Evolutionary conservation across 2,113 vertebrate species (phyloP).

Genomic region (Phrynocephalus versicolor): DNA sequence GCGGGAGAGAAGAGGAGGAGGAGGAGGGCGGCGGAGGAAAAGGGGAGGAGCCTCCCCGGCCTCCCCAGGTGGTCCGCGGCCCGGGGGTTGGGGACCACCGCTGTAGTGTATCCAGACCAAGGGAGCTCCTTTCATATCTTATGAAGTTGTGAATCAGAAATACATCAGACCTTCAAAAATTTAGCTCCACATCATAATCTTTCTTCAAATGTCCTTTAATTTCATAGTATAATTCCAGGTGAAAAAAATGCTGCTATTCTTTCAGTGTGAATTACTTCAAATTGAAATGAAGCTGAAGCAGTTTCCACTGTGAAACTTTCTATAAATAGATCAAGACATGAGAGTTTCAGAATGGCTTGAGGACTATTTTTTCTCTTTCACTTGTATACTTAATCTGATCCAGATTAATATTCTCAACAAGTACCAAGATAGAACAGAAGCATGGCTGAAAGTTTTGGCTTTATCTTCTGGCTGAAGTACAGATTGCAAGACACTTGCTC

Average conservation of each 20-base stretch:
- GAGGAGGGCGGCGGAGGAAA: no score
- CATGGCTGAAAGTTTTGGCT: background rate
- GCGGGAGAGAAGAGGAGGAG: no score
- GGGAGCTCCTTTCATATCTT: background rate
- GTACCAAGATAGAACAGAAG: conserved; percentile 2
- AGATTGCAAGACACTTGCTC: background rate
- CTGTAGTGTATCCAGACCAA: background rate
- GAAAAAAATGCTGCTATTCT: conserved; percentile 7
- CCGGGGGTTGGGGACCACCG: no score
- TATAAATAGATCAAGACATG: background rate
- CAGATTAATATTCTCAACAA: conserved; percentile 21
- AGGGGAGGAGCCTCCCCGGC: no score
- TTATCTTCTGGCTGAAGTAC: conserved; percentile 16
- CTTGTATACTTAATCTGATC: background rate
- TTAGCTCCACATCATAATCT: background rate
- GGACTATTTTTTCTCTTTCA: background rate
- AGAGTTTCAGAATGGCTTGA: background rate
- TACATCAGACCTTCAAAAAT: background rate
- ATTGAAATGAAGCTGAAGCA: background rate
- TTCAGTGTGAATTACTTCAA: conserved; percentile 1
- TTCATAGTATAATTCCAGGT: conserved; percentile 2
- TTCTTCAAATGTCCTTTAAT: conserved; percentile 6
- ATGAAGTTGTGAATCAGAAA: background rate
- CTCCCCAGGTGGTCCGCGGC: no score
- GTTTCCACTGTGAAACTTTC: conserved; percentile 1